phyloP scores from a whole-genome alignment of 2,113 vertebrate species.

The Tyto alba region DNA sequence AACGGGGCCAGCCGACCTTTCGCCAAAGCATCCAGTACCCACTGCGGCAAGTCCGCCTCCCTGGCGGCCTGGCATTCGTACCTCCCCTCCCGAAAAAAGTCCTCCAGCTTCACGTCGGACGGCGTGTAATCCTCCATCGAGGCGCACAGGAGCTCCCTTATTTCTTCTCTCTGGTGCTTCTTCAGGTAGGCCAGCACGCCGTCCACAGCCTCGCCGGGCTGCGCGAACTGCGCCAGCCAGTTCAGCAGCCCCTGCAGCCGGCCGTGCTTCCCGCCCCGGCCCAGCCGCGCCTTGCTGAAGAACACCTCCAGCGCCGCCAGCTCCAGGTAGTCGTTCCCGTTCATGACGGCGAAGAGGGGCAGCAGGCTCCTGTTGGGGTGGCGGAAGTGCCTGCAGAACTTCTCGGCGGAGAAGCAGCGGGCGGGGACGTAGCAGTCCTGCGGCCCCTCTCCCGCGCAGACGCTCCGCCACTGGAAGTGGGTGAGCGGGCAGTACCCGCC shows the following conservation, averaged over 20 bases:
- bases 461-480: slow-evolving; percentile 84
- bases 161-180: slow-evolving; percentile 12
- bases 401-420: slow-evolving; percentile 70
- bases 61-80: slow-evolving; percentile 37
- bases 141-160: slow-evolving; percentile 66
- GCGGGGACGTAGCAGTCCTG: slow-evolving; percentile 76
- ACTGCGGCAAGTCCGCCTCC: slow-evolving; percentile 67
- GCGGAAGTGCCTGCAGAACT: slow-evolving; percentile 79
- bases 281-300: slow-evolving; percentile 47
- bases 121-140: slow-evolving; percentile 83
- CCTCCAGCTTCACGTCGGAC: slow-evolving; percentile 68
- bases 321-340: slow-evolving; percentile 83
- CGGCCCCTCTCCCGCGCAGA: slow-evolving; percentile 27
- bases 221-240: slow-evolving; percentile 82
- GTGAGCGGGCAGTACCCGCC: slow-evolving; percentile 83
- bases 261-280: slow-evolving; percentile 51
- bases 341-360: slow-evolving; percentile 85
- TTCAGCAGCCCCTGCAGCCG: slow-evolving; percentile 78
- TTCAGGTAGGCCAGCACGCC: slow-evolving; percentile 62
- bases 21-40: slow-evolving; percentile 68
- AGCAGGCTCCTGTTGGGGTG: slow-evolving; percentile 74
- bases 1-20: slow-evolving; percentile 76
- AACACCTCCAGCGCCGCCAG: slow-evolving; percentile 69
- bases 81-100: slow-evolving; percentile 72
- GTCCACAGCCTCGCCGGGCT: slow-evolving; percentile 72